Evolutionary conservation across 2,113 vertebrate species (phyloP).

Genomic region (Machaerirhynchus nigripectus): DNA sequence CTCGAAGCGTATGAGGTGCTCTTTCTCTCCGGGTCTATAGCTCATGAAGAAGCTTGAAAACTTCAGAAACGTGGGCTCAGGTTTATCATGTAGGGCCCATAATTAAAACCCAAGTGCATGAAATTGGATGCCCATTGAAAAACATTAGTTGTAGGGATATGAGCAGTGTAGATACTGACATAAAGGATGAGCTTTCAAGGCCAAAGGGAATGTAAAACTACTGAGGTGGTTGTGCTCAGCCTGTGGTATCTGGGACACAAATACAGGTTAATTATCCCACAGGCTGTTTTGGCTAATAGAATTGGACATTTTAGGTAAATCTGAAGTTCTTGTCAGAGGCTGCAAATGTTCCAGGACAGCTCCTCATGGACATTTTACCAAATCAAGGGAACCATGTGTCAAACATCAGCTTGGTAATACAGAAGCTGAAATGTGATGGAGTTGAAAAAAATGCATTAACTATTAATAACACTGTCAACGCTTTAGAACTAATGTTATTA

Average conservation of each 20-base stretch:
- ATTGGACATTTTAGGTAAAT: neutral
- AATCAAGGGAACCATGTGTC: accelerated
- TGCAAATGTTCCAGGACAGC: neutral
- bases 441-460: neutral
- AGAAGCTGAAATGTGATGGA: neutral
- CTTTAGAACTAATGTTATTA: neutral
- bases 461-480: neutral
- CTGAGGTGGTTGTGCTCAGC: neutral
- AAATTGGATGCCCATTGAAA: neutral
- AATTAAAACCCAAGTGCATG: neutral
- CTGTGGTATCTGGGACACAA: neutral
- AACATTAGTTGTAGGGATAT: neutral
- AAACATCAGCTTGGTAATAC: neutral
- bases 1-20: accelerated
- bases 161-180: neutral
- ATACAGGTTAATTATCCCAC: neutral
- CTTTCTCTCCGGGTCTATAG: neutral
- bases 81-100: neutral
- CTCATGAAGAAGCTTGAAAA: neutral
- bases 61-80: neutral
- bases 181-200: neutral
- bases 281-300: neutral
- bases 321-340: neutral
- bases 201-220: neutral
- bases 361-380: neutral